Base-by-base conservation (phyloP, 2,797 vertebrate species). In the Clarias laeviceps region DNA sequence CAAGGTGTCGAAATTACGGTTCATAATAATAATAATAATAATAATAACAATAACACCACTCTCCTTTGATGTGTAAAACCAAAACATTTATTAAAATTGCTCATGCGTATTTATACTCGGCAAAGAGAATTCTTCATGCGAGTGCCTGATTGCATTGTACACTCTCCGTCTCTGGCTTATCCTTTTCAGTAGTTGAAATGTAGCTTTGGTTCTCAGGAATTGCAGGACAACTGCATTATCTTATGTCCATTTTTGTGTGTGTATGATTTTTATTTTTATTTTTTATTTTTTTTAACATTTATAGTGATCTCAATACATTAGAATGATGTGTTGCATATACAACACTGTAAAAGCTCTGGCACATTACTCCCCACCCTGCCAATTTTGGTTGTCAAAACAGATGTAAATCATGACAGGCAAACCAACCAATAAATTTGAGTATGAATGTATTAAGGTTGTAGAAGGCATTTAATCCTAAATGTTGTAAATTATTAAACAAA, bases 171-270 rank as follows among this genome's bases (percentile, higher is more conserved):
- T 64, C 68, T 34, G 34, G 68, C 77, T 40, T 59, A 68, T 14
- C 37, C 73, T 56, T 40, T 87, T 65, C 24, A n/a, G 80, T 57
- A 77, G 62, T 17, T 45, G 62, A 85, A 57, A 76, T 76, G 70
- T 82, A 85, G 69, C 79, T 74, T 40, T 76, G 2, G 59, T 80
- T 70, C 65, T 80, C 45, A 74, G 27, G 69, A 73, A 18, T 40
- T 79, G 74, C 57, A 79, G 57, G 77, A 54, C 56, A 85, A 64
- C 27, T 4, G 6, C 57, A n/a, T 61, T 1, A 32, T 22, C 15
- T 32, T 57, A 37, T 24, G 61, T 61, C 56, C 45, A 12, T 50
- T 50, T 12, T 50, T 45, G 7, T 45, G 45, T 45, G 9, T 45
- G 45, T 50, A 11, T 50, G 11, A 45, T 15, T 45, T 64, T 27